Conservation (phyloP, 2,888 invertebrate species). For the Thereva nobilitata region DNA sequence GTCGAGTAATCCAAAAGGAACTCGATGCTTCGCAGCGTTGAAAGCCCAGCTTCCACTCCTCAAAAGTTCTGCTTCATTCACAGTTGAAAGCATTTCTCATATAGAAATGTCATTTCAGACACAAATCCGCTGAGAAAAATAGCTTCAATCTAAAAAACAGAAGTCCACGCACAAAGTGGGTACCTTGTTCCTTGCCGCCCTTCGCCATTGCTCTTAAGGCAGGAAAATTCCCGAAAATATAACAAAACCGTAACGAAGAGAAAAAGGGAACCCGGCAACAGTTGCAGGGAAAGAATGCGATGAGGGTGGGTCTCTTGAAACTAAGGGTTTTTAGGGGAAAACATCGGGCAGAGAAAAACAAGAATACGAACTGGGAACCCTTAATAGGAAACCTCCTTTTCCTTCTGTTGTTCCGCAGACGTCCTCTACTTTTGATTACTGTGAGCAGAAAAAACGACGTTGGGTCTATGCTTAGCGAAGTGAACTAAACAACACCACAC, state of each 20-base stretch:
- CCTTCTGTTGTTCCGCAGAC: conserved; percentile 26
- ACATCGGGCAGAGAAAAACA: not conserved
- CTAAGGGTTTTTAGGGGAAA: conserved; percentile 16
- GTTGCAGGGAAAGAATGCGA: conserved; percentile 21
- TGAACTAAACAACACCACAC: conserved; percentile 28
- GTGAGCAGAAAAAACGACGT: conserved; percentile 22
- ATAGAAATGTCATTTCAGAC: conserved; percentile 32
- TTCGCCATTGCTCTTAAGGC: not conserved
- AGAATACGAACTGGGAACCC: conserved; percentile 7
- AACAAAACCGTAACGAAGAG: conserved; percentile 3
- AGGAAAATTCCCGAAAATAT: not conserved
- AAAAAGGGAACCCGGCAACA: conserved; percentile 25
- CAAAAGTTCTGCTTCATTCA: conserved; percentile 18
- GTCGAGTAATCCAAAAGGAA: no score
- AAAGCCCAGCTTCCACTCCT: not conserved
- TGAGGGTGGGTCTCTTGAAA: conserved; percentile 5
- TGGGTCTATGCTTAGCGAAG: conserved; percentile 31
- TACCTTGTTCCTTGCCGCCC: not conserved
- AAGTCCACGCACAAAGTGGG: conserved; percentile 25
- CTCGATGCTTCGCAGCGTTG: not conserved
- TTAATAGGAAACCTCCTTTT: conserved; percentile 18
- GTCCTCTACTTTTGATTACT: conserved; percentile 36
- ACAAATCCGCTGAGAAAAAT: conserved; percentile 34
- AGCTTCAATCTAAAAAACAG: conserved; percentile 25
- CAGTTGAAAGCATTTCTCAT: conserved; percentile 30